Base-by-base conservation (phyloP, 1,140 invertebrate genomes). In the Bombus affinis region DNA sequence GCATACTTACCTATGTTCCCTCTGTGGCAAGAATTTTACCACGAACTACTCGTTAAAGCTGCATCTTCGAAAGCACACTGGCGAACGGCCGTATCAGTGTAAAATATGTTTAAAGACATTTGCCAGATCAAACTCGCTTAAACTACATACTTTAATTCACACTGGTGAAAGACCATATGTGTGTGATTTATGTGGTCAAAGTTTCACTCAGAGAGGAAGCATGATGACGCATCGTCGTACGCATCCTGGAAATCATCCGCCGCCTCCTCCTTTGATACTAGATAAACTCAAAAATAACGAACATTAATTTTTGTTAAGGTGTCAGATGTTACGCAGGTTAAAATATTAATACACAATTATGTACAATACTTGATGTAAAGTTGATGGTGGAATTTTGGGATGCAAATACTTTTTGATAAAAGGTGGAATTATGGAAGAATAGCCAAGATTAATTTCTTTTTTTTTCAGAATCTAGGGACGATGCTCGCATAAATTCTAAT, bases 101-200 rank as follows among this genome's bases (percentile, higher is more conserved):
- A 92, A 93, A 80, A 83, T 93, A 47, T 95, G 95, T 85, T 76
- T 89, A 81, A 95, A 95, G 90, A 89, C 91, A 42, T 95, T 96
- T 85, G 95, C 96, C 18, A 93, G 96, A n/a, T 89, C 96, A 62
- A 95, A 96, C 86, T 96, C 96, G 85, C 93, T 97, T 9, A 96
- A 96, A 84, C 96, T 96, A 42, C 97, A 97, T 90, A 92, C 95
- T 59, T 88, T 96, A 8, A 96, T 95, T 35, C 97, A 97, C 88
- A 97, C 96, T 0, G 95, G 95, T 6, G 95, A 96, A 77, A 92
- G 95, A 79, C 96, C 96, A 0, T 96, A 96, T 91, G 85, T 95
- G 78, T 96, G 97, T 86, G 93, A 95, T 37, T 94, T 96, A 28
- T 98, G 97, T 88, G 94, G 95, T 5, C 97, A 97, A 92, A 95